A percentile compares a stretch with the other conserved stretches of the same genome.
Evolutionary conservation across 2,888 invertebrate species (phyloP).

Genomic region (Melieria picta): DNA sequence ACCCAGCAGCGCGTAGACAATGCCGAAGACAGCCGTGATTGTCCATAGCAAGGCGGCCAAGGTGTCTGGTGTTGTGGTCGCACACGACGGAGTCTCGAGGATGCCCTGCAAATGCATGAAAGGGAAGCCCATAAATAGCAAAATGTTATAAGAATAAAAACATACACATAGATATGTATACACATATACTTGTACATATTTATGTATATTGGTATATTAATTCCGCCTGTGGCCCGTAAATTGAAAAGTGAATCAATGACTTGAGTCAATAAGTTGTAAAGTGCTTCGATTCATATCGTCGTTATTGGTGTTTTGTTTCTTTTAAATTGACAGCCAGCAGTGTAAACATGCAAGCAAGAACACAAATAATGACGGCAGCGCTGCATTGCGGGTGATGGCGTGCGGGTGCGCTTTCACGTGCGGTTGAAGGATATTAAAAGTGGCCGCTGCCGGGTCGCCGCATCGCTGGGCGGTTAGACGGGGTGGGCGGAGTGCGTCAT

Average conservation of each 20-base stretch:
- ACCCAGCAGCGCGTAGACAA: conserved; percentile 87
- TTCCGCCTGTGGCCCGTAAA: conserved; percentile 1
- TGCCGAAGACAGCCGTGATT: conserved; percentile 74
- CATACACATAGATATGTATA: not conserved
- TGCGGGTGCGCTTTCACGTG: not conserved
- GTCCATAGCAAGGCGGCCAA: conserved; percentile 65
- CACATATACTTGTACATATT: not conserved
- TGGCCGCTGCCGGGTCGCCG: no score
- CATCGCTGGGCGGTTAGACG: not conserved
- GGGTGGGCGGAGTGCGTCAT: conserved; percentile 23
- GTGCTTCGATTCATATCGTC: no score
- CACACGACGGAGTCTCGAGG: conserved; percentile 64
- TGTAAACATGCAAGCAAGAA: no score
- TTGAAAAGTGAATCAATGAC: conserved; percentile 23
- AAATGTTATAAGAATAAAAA: not conserved
- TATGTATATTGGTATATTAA: not conserved
- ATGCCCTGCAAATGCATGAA: conserved; percentile 57
- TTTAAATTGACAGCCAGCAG: no score
- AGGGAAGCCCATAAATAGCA: not conserved
- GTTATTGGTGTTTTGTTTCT: no score
- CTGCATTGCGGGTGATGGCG: no score
- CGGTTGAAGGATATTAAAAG: not conserved
- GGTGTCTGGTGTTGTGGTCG: conserved; percentile 62
- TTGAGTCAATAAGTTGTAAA: conserved; percentile 6
- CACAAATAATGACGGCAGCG: no score